phyloP scores from a whole-genome alignment of 2,113 vertebrate species.

The Colistium nudipinnis region DNA sequence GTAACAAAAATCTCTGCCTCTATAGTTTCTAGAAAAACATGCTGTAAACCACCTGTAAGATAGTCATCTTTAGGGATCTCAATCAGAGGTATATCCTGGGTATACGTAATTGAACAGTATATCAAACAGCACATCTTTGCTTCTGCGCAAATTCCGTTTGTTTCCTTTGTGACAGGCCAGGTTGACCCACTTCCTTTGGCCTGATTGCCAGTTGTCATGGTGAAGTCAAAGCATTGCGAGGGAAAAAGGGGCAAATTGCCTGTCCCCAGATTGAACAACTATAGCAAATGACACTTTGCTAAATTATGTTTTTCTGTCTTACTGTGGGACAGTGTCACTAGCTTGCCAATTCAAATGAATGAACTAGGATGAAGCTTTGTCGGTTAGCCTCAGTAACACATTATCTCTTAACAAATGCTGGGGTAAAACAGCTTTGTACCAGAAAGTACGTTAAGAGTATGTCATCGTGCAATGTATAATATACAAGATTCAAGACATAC shows the following conservation, averaged over 20 bases:
- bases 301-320: slow-evolving; percentile 32
- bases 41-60: neutral
- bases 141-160: slow-evolving; percentile 1
- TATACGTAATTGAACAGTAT: neutral
- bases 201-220: slow-evolving; percentile 56
- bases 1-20: neutral
- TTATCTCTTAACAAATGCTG: slow-evolving; percentile 1
- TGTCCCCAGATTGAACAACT: slow-evolving; percentile 15
- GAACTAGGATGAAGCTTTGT: slow-evolving; percentile 17
- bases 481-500: neutral
- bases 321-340: slow-evolving; percentile 8
- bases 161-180: slow-evolving; percentile 23
- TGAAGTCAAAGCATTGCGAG: slow-evolving; percentile 34
- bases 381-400: neutral
- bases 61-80: too few relatives aligned
- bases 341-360: slow-evolving; percentile 28
- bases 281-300: slow-evolving; percentile 21
- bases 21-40: neutral
- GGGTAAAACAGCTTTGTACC: slow-evolving; percentile 1
- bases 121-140: neutral
- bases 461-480: neutral
- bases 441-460: neutral
- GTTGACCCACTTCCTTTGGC: slow-evolving; percentile 66
- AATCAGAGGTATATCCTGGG: neutral
- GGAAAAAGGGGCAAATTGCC: slow-evolving; percentile 19